Evolutionary conservation across 2,113 vertebrate genomes (phyloP).

Genomic region (Nothobranchius kuhntae): DNA sequence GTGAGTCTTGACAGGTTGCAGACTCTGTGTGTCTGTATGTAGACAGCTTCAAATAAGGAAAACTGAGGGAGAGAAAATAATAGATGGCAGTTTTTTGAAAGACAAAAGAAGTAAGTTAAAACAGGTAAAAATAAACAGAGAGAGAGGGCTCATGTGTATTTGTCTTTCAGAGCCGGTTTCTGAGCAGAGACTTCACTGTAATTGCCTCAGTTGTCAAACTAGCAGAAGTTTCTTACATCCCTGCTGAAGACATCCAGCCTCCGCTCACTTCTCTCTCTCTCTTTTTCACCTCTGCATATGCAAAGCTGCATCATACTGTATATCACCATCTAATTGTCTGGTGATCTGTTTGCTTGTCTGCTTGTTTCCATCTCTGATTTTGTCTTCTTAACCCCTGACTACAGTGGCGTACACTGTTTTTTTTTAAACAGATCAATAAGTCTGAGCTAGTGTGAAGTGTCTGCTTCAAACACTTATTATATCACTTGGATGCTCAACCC

Average conservation of each 20-base stretch:
- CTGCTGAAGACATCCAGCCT: slow-evolving; percentile 22
- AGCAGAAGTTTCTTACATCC: slow-evolving; percentile 37
- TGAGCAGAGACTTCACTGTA: slow-evolving; percentile 48
- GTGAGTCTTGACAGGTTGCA: neutral
- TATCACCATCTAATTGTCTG: neutral
- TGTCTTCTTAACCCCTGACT: slow-evolving; percentile 38
- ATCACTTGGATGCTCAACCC: slow-evolving; percentile 50
- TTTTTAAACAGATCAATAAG: slow-evolving; percentile 56
- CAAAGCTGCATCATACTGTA: slow-evolving; percentile 12
- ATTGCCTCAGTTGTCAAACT: slow-evolving; percentile 63
- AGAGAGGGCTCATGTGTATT: slow-evolving; percentile 27
- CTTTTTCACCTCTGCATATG: slow-evolving; percentile 4
- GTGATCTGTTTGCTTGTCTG: neutral
- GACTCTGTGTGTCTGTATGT: neutral
- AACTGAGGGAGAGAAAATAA: neutral
- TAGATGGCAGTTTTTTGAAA: slow-evolving; percentile 8
- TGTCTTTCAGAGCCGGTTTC: slow-evolving; percentile 52
- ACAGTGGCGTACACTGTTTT: slow-evolving; percentile 14
- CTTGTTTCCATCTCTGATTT: slow-evolving; percentile 23
- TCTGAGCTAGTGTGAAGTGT: slow-evolving; percentile 49
- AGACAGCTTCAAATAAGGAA: neutral
- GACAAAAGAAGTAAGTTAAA: slow-evolving; percentile 21
- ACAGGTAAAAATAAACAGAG: slow-evolving; percentile 8
- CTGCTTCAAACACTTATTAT: slow-evolving; percentile 54
- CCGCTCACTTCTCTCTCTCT: neutral